Conservation (phyloP, 2,797 vertebrate genomes). For the Staurois parvus region DNA sequence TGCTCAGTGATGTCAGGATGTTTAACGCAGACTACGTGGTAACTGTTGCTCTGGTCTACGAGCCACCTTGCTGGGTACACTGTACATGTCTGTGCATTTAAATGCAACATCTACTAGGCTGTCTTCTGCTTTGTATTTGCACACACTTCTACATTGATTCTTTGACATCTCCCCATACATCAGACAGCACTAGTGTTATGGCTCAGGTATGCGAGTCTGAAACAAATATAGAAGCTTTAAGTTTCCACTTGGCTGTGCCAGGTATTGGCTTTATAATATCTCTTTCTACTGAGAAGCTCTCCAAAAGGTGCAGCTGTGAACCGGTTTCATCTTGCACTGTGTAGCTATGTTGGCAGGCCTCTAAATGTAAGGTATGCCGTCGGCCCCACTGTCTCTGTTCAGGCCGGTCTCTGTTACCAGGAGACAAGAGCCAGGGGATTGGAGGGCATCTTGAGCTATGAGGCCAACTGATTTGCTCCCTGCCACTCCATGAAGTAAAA, state of each 20-base stretch:
- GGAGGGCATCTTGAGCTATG: slow-evolving; percentile 64
- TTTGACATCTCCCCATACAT: slow-evolving; percentile 62
- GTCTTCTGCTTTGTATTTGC: background rate
- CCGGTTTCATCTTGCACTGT: slow-evolving; percentile 81
- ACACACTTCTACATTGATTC: background rate
- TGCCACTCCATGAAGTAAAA: slow-evolving; percentile 67
- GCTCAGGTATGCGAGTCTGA: slow-evolving; percentile 63
- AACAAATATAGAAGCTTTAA: slow-evolving; percentile 73
- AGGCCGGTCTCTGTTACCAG: slow-evolving; percentile 72
- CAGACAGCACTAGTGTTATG: slow-evolving; percentile 67
- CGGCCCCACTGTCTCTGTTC: slow-evolving; percentile 77
- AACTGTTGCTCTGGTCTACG: no score
- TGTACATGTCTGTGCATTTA: no score
- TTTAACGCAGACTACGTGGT: no score
- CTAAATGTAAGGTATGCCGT: slow-evolving; percentile 74
- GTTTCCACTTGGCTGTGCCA: slow-evolving; percentile 77
- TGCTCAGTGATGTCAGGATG: no score
- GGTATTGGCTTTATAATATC: slow-evolving; percentile 75
- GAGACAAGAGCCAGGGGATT: slow-evolving; percentile 71
- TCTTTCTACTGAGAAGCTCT: slow-evolving; percentile 73
- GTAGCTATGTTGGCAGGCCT: slow-evolving; percentile 74
- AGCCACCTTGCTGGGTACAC: no score
- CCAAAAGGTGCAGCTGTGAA: slow-evolving; percentile 79
- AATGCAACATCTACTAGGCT: background rate
- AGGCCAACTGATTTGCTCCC: slow-evolving; percentile 69